Evolutionary conservation across 2,888 invertebrate genomes (phyloP), one percentile per base, ranked within the genome.

Genomic region (Leucoptera coffeella): DNA sequence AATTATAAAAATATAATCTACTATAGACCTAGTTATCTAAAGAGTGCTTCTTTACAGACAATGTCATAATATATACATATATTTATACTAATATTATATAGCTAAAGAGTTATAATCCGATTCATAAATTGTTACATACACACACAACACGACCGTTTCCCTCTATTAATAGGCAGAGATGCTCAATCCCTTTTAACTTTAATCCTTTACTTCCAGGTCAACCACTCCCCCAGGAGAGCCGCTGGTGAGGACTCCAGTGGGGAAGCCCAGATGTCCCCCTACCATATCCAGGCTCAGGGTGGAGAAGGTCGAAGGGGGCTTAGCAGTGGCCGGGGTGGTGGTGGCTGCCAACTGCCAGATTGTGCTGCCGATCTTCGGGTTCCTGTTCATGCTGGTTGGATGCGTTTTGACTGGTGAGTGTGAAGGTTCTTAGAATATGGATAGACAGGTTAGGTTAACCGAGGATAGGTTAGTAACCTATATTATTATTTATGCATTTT

Each of bases 341-440:
- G 78, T 85, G 22, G 83, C 83, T 19, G 82, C 83, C 36, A 84
- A 83, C 57, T 85, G 85, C 50, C 84, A 84, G 53, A 79, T 84
- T 37, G 80, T 83, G 32, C 65, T 85, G 35, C 84, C 84, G 14
- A 81, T 82, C 37, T 85, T 85, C 50, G 85, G 85, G 25, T 80
- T 81, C 48, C 71, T 85, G 31, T 85, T 85, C 50, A 74, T 84
- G 53, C 73, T 84, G 31, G 82, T 82, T 30, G 85, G 85, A 44
- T 77, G 80, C 46, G 83, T 85, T 29, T 74, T 85, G 32, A 84
- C 84, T 33, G 82, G 83, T 83, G 50, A 52, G 65, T 28, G 4
- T 12, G 8, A n/a, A n/a, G n/a, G n/a, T n/a, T n/a, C n/a, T n/a
- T n/a, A n/a, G n/a, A n/a, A n/a, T n/a, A n/a, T n/a, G n/a, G n/a